Percentiles rank a stretch among this genome's conserved stretches.
phyloP scores from a whole-genome alignment of 2,888 invertebrate genomes.

The Nemurella pictetii region DNA sequence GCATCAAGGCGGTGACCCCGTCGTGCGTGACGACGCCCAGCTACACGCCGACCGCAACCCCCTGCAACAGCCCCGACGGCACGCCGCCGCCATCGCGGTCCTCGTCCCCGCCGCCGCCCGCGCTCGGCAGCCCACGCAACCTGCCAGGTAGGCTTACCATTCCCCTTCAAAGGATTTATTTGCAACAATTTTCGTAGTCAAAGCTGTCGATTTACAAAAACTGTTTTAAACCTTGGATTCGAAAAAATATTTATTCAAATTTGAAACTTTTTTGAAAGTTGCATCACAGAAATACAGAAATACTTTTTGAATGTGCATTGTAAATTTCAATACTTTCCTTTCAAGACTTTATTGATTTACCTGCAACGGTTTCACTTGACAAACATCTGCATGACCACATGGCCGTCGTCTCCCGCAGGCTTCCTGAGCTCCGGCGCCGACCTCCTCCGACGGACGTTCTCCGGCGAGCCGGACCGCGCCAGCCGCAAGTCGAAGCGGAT shows the following conservation, averaged over 20 bases:
- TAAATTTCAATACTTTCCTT: too few species aligned
- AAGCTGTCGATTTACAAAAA: too few species aligned
- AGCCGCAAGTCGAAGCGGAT: slow-evolving; percentile 47
- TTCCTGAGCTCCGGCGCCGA: slow-evolving; percentile 68
- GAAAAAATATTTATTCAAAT: too few species aligned
- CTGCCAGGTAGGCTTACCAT: slow-evolving; percentile 57
- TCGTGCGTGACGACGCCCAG: slow-evolving; percentile 68
- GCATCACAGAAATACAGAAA: too few species aligned
- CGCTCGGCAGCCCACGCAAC: slow-evolving; percentile 53
- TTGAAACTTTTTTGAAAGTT: too few species aligned
- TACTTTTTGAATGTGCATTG: too few species aligned
- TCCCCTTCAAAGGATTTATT: too few species aligned
- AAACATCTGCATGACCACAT: too few species aligned
- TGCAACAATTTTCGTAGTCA: too few species aligned
- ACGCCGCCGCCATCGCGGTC: slow-evolving; percentile 61
- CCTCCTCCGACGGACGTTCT: slow-evolving; percentile 64
- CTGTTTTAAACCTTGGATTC: too few species aligned
- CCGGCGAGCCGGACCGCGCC: slow-evolving; percentile 51
- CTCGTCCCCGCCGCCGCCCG: slow-evolving; percentile 62
- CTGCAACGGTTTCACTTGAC: too few species aligned
- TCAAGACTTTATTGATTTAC: too few species aligned
- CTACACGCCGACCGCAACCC: slow-evolving; percentile 83
- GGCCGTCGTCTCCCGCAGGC: slow-evolving; percentile 48
- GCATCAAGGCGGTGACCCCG: slow-evolving; percentile 73
- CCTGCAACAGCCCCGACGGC: slow-evolving; percentile 83